Base-by-base conservation (phyloP, 2,888 invertebrate species). In the Platycheirus albimanus region DNA sequence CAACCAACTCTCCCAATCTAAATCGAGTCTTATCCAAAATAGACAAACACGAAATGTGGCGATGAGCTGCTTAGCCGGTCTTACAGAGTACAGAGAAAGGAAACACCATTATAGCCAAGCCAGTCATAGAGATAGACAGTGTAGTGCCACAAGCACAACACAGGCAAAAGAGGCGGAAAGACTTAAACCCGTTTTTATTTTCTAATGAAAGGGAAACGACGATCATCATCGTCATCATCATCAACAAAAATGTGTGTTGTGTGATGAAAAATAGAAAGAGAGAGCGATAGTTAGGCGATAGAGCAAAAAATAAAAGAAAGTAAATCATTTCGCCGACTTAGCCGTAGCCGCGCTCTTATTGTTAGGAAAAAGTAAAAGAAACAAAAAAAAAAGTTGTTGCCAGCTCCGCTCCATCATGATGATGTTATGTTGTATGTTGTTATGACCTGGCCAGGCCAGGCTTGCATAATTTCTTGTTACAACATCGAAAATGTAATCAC, bases 181-280 rank as follows among this genome's bases (percentile, higher is more conserved):
- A 71, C 11, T 33, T 15, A 83, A 83, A 83, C 72, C 56, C 19
- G 72, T 78, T 78, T 83, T 77, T n/a, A n/a, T n/a, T 83, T 77
- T 78, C 78, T 74, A 83, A 78, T 74, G 83, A 83, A 83, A 83
- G 83, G 83, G 83, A 83, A 83, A 83, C 49, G 83, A 69, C 3
- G 6, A 8, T 33, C 30, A 33, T 33, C 8, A 2, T 6, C 30
- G 30, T 33, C 30, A 33, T 33, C 8, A 2, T 54, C 58, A 71
- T 63, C 76, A 51, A 66, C 15, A 58, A 58, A 71, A 56, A 4
- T 24, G 24, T 24, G 3, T 24, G 6, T 24, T 6, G 24, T 49
- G 45, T 38, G 63, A 64, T 47, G 20, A 52, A 61, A 54, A 33
- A 63, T 28, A 64, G 8, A 67, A 30, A 72, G 13, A 61, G 17